These are phyloP conservation scores for Tethea ocularis DNA, from an alignment of 2,888 invertebrate species.

Conservation along the genomic window DNA sequence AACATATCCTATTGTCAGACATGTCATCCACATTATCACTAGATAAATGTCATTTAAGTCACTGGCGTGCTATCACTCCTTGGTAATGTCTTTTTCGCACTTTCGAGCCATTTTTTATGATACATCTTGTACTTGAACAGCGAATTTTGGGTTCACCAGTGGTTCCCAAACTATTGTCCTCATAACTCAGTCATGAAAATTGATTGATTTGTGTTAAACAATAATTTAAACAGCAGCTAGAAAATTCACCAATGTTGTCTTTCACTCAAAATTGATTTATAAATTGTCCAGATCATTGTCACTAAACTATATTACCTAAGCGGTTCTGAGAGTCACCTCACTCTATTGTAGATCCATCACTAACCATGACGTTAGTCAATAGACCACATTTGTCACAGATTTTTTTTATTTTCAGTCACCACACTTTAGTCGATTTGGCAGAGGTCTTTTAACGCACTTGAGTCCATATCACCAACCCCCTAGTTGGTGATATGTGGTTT, in stretches of 20 bases:
- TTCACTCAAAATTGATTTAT: background rate
- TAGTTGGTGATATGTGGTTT: background rate
- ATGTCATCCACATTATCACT: background rate
- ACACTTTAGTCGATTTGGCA: background rate
- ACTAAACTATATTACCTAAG: background rate
- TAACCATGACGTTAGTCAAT: background rate
- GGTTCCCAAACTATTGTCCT: background rate
- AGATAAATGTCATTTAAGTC: constrained; percentile 29
- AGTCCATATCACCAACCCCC: background rate
- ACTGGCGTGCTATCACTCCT: constrained; percentile 37
- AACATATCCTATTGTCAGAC: constrained; percentile 36
- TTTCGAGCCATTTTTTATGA: constrained; percentile 16
- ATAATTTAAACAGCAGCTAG: background rate
- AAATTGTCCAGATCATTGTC: background rate
- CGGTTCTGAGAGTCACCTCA: background rate
- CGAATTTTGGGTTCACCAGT: background rate
- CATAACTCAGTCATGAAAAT: background rate
- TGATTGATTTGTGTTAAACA: background rate
- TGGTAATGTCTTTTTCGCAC: constrained; percentile 34
- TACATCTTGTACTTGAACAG: background rate
- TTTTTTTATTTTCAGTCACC: background rate
- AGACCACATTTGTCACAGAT: background rate
- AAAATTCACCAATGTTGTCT: background rate
- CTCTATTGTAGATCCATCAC: background rate
- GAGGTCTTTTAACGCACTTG: background rate